Percentiles rank a stretch among this genome's conserved stretches.
phyloP scores from a whole-genome alignment of 2,888 invertebrate species.

The Caenorhabditis virilis region DNA sequence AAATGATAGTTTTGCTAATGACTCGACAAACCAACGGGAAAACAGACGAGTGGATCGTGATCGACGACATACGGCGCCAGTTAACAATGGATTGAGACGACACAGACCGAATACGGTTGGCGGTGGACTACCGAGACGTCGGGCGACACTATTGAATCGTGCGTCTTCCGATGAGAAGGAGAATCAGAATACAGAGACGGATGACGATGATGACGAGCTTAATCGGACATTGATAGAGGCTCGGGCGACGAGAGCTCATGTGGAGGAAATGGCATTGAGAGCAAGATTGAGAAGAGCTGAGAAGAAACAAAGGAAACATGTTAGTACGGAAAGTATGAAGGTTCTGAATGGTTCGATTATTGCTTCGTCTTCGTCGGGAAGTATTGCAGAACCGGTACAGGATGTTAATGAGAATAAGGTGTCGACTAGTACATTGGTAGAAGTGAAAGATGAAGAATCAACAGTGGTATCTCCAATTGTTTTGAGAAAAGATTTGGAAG shows the following conservation, averaged over 20 bases:
- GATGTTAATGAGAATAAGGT: not conserved
- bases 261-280: constrained; percentile 27
- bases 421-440: not conserved
- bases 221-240: constrained; percentile 4
- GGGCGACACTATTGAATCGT: not conserved
- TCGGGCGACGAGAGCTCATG: constrained; percentile 11
- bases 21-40: not conserved
- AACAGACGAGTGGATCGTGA: not conserved
- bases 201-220: constrained; percentile 19
- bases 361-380: too few species aligned
- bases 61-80: constrained; percentile 32
- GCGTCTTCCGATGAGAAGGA: constrained; percentile 34
- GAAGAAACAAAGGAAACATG: constrained; percentile 6
- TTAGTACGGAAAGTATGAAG: constrained; percentile 17
- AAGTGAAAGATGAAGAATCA: not conserved
- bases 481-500: constrained; percentile 11
- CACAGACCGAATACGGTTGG: constrained; percentile 44
- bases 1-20: constrained; percentile 27
- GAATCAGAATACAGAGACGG: constrained; percentile 20
- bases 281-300: constrained; percentile 20
- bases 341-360: constrained; percentile 28
- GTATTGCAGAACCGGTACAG: too few species aligned
- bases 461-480: too few species aligned
- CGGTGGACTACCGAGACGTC: constrained; percentile 27
- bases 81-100: constrained; percentile 24